A percentile compares a stretch with the other conserved stretches of the same genome.
Conservation (phyloP, 2,888 invertebrate species). For the Chrysopilus asiliformis region DNA sequence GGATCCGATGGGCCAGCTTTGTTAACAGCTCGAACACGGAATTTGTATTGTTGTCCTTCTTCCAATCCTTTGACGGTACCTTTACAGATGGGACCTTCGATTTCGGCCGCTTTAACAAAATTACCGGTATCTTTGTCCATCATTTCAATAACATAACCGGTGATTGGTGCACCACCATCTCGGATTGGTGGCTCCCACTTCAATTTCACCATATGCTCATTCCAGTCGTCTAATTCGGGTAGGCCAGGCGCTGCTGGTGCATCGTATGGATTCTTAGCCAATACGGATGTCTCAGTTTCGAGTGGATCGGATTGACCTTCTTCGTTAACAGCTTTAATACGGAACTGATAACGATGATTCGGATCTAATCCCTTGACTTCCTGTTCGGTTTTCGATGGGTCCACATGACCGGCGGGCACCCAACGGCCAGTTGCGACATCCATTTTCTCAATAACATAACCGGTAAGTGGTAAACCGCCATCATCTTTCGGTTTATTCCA, state of each 20-base stretch:
- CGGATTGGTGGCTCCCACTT: conserved; percentile 84
- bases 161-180: conserved; percentile 88
- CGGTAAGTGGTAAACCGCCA: conserved; percentile 81
- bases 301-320: conserved; percentile 95
- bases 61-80: conserved; percentile 82
- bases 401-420: conserved; percentile 74
- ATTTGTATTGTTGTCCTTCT: conserved; percentile 92
- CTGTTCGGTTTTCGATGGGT: conserved; percentile 68
- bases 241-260: conserved; percentile 77
- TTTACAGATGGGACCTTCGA: conserved; percentile 68
- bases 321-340: conserved; percentile 92
- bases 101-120: conserved; percentile 75
- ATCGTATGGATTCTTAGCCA: conserved; percentile 97
- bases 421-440: conserved; percentile 76
- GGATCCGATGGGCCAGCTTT: conserved; percentile 90
- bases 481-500: conserved; percentile 96
- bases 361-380: conserved; percentile 78
- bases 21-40: conserved; percentile 86
- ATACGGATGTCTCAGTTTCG: conserved; percentile 71
- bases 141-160: conserved; percentile 82
- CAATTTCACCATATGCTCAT: conserved; percentile 77
- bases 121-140: conserved; percentile 77
- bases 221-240: conserved; percentile 82
- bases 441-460: conserved; percentile 91
- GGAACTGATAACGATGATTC: conserved; percentile 93